These are phyloP conservation scores for Microcebus tavaratra DNA, from an alignment of 2,113 vertebrate genomes.

Conservation along the genomic window DNA sequence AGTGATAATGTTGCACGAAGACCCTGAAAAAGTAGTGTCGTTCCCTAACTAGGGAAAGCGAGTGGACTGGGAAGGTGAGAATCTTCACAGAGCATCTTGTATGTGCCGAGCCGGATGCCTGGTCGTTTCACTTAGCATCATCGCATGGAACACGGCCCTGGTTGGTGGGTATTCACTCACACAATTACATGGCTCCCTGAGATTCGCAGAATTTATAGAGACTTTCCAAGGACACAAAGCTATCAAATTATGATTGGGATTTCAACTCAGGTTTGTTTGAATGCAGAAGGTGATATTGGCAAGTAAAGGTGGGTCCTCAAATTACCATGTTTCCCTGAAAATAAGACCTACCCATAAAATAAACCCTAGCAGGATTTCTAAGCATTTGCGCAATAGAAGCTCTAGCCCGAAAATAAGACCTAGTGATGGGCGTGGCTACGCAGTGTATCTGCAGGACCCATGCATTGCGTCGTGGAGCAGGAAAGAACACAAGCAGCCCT, in stretches of 20 bases:
- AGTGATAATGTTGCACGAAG: background rate
- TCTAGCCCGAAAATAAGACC: too few relatives aligned
- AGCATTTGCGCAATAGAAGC: too few relatives aligned
- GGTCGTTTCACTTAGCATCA: too few relatives aligned
- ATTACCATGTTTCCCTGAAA: too few relatives aligned
- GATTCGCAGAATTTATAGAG: background rate
- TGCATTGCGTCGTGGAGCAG: too few relatives aligned
- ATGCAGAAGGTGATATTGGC: background rate
- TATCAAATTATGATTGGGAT: background rate
- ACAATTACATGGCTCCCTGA: background rate
- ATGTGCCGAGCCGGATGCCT: accelerated
- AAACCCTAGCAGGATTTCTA: too few relatives aligned
- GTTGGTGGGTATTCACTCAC: accelerated
- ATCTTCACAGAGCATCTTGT: accelerated
- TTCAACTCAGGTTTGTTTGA: background rate
- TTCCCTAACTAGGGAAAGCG: accelerated
- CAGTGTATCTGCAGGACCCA: too few relatives aligned
- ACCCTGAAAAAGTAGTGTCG: background rate
- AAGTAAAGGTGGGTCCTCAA: background rate
- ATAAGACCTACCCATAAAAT: too few relatives aligned
- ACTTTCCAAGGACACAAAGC: background rate
- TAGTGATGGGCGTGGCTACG: too few relatives aligned
- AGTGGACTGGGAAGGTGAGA: accelerated
- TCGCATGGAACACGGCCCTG: accelerated
- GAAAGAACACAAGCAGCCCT: too few relatives aligned